Evolutionary conservation across 1,140 invertebrate species (phyloP).

Genomic region (Pararge aegeria): DNA sequence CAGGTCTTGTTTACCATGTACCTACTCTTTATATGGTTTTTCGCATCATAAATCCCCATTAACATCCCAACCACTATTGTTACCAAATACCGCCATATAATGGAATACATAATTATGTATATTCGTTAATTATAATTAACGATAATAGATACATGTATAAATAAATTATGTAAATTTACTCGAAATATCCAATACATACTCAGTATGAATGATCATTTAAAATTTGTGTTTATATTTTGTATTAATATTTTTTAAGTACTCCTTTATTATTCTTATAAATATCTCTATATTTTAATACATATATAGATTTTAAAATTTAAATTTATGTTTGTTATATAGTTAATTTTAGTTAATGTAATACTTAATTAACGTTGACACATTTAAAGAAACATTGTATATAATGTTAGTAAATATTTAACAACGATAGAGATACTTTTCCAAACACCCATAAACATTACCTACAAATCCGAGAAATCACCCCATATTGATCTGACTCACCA

Average conservation of each 20-base stretch:
- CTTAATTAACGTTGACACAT: constrained; percentile 52
- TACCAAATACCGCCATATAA: constrained; percentile 8
- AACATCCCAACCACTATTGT: neutral
- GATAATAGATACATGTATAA: constrained; percentile 17
- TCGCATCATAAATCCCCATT: neutral
- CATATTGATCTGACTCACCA: constrained; percentile 23
- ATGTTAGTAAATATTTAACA: constrained; percentile 67
- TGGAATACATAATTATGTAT: constrained; percentile 6
- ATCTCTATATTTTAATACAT: constrained; percentile 24
- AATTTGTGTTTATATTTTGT: constrained; percentile 17
- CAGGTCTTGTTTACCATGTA: neutral
- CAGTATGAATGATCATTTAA: constrained; percentile 14
- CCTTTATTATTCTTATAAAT: constrained; percentile 26
- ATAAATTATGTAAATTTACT: constrained; percentile 32
- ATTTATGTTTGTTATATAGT: constrained; percentile 49
- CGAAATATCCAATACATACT: constrained; percentile 27
- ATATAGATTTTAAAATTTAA: constrained; percentile 34
- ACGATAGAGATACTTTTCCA: constrained; percentile 57
- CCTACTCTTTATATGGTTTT: neutral
- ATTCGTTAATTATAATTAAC: constrained; percentile 10
- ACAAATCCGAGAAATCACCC: constrained; percentile 9
- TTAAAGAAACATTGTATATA: constrained; percentile 55
- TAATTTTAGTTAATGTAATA: constrained; percentile 47
- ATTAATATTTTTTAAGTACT: constrained; percentile 11
- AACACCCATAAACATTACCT: constrained; percentile 46